A percentile compares a stretch with the other conserved stretches of the same genome.
Conservation (phyloP, 1,140 invertebrate genomes). For the Spodoptera frugiperda region DNA sequence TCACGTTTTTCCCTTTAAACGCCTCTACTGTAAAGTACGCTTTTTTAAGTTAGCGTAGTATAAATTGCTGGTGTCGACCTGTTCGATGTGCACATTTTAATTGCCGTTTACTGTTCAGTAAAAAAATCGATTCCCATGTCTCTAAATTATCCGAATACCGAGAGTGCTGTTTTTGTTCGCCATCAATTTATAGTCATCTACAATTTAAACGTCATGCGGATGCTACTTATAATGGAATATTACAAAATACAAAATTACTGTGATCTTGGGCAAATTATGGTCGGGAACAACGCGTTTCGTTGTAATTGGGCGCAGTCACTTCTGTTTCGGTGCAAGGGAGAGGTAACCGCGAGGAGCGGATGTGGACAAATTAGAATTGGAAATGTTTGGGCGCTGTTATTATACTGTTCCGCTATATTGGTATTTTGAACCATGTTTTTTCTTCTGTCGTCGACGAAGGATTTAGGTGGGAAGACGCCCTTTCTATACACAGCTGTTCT, state of each 20-base stretch:
- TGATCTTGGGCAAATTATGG: constrained; percentile 73
- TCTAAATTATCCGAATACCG: constrained; percentile 36
- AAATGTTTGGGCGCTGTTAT: constrained; percentile 13
- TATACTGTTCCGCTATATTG: constrained; percentile 14
- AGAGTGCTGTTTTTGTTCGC: constrained; percentile 35
- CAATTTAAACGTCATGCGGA: constrained; percentile 44
- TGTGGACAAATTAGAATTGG: constrained; percentile 33
- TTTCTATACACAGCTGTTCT: too few species aligned
- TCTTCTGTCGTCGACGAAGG: background rate
- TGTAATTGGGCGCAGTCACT: constrained; percentile 72
- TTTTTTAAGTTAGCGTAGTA: too few species aligned
- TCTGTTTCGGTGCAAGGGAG: constrained; percentile 51
- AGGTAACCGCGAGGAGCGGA: constrained; percentile 43
- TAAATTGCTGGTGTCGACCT: too few species aligned
- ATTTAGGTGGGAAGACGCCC: background rate
- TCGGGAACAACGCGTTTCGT: constrained; percentile 67
- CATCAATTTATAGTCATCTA: constrained; percentile 30
- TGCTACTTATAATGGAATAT: constrained; percentile 67
- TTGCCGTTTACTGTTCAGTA: constrained; percentile 11
- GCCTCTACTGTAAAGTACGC: too few species aligned
- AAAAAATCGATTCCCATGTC: constrained; percentile 43
- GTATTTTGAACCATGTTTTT: constrained; percentile 16
- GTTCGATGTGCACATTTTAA: constrained; percentile 26
- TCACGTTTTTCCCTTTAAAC: too few species aligned
- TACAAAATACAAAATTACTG: constrained; percentile 73